Conservation (phyloP, 2,888 invertebrate genomes). For the Drosophila longiperda region DNA sequence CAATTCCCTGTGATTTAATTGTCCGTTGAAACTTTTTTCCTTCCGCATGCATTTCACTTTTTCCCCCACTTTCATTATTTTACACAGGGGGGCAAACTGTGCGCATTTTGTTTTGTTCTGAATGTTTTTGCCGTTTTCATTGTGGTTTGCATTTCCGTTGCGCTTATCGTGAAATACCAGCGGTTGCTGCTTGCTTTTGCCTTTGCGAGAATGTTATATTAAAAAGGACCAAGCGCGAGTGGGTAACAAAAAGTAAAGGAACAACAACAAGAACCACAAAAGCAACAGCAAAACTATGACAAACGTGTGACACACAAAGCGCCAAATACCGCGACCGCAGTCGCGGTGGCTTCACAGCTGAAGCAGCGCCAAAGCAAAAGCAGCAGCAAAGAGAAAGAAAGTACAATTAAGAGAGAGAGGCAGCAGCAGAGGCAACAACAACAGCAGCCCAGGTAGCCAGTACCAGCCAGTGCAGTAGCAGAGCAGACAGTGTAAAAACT, state of each 20-base stretch:
- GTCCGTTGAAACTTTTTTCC: constrained; percentile 33
- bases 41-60: constrained; percentile 52
- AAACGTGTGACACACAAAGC: constrained; percentile 48
- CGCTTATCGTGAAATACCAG: constrained; percentile 54
- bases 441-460: not conserved
- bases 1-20: constrained; percentile 13
- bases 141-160: constrained; percentile 55
- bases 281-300: constrained; percentile 19
- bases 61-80: constrained; percentile 28
- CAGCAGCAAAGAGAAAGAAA: constrained; percentile 16
- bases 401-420: constrained; percentile 4
- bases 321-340: constrained; percentile 36
- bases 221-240: constrained; percentile 1
- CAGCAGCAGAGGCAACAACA: constrained; percentile 3
- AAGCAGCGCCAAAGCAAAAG: constrained; percentile 7
- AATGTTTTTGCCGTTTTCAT: constrained; percentile 23
- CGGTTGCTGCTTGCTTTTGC: constrained; percentile 10
- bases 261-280: not conserved
- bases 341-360: constrained; percentile 29
- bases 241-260: constrained; percentile 1
- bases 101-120: constrained; percentile 22
- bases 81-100: constrained; percentile 1
- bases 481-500: constrained; percentile 10
- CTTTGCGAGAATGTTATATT: constrained; percentile 10
- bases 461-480: not conserved